phyloP scores from a whole-genome alignment of 2,888 invertebrate genomes.

The Anoplius nigerrimus region DNA sequence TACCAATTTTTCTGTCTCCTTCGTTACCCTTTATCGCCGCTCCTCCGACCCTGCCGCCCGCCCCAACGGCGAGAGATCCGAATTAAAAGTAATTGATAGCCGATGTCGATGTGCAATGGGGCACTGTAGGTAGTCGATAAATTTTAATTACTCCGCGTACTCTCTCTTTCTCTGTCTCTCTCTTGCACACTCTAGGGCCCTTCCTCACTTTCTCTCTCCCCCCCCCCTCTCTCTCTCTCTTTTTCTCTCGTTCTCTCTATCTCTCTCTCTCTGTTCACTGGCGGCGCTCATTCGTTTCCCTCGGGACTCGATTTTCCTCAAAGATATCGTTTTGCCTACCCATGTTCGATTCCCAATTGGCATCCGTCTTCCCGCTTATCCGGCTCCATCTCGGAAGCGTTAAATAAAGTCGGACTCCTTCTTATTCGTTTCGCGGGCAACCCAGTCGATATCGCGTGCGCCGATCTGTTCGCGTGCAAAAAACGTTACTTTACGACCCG shows the following conservation, averaged over 20 bases:
- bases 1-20: constrained; percentile 1
- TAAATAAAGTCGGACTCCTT: too few species aligned
- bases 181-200: background rate
- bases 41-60: background rate
- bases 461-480: too few species aligned
- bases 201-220: background rate
- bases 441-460: too few species aligned
- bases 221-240: constrained; percentile 27
- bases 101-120: constrained; percentile 39
- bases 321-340: constrained; percentile 17
- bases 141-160: constrained; percentile 51
- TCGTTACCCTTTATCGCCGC: background rate
- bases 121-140: constrained; percentile 44
- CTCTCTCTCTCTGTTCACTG: background rate
- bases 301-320: constrained; percentile 4
- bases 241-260: too few species aligned
- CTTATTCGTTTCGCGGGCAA: too few species aligned
- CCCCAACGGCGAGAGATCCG: constrained; percentile 25
- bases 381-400: too few species aligned
- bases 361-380: too few species aligned
- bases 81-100: constrained; percentile 56
- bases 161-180: constrained; percentile 25
- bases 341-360: too few species aligned
- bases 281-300: background rate
- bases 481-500: too few species aligned